Evolutionary conservation across 2,888 invertebrate species (phyloP), one percentile per base, ranked within the genome.

Genomic region (Malthinus seriepunctatus): DNA sequence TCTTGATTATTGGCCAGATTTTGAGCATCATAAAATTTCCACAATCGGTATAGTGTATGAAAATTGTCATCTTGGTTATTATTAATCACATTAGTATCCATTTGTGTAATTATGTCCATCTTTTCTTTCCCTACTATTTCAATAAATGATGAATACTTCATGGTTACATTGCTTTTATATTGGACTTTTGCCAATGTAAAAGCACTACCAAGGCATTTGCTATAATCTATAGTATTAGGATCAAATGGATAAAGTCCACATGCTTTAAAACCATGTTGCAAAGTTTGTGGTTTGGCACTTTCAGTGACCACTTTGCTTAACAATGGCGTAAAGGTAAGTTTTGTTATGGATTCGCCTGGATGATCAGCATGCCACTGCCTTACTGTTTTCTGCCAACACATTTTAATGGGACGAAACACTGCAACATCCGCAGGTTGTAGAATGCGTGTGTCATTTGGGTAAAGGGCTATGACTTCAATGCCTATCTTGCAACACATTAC

Each of bases 361-460:
- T 35, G 35, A 3, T 35, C 35, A 35, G 35, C 35, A 2, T 55
- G n/a, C 44, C 42, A 37, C 9, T 46, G 8, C 2, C 46, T 12
- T 6, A 55, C 23, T n/a, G 12, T 8, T 53, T 52, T 59, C 50
- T 61, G 51, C 67, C 65, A 67, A n/a, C 45, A 51, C 38, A 34
- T 50, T 63, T 67, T 65, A 3, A 67, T 38, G 53, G 71, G 61
- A 12, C 67, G 54, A 67, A 74, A 67, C 58, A 68, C 69, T 60
- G 67, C 63, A 23, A 72, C 70, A 60, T 72, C 71, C 11, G 71
- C 65, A 3, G 70, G 72, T 53, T 72, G 73, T 8, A 71, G 39
- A 35, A 70, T 60, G 51, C 68, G 65, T 31, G 69, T 69, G 33
- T 67, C 66, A 57, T 72, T 72, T 23, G 70, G 42, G 23, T 51